Conservation (phyloP, 2,113 vertebrate species). For the Passer montanus region DNA sequence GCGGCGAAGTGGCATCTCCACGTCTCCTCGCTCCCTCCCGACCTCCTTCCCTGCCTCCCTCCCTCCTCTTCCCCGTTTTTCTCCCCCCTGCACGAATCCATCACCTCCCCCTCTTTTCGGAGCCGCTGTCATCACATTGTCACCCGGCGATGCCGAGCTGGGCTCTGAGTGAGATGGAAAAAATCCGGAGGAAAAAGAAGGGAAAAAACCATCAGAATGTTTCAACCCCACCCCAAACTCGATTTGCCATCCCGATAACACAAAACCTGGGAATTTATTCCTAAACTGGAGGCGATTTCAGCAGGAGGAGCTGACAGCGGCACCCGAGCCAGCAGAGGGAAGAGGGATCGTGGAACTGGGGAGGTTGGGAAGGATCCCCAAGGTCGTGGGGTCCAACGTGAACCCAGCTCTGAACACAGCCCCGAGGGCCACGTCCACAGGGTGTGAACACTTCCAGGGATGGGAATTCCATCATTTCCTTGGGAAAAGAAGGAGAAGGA, state of each 20-base stretch:
- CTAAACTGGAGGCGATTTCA: not conserved
- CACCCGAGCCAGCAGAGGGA: fast-evolving
- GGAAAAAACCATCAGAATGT: fast-evolving
- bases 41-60: not conserved
- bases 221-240: not conserved
- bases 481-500: not conserved
- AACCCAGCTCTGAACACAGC: fast-evolving
- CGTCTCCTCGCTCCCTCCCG: not conserved
- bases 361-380: not conserved
- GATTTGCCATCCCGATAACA: not conserved
- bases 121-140: constrained; percentile 57
- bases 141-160: not conserved
- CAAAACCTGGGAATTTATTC: constrained; percentile 1
- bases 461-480: fast-evolving
- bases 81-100: not conserved
- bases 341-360: not conserved
- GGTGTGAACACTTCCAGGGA: fast-evolving
- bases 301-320: not conserved
- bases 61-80: not conserved
- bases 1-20: not conserved
- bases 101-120: not conserved
- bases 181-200: not conserved
- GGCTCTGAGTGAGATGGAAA: not conserved
- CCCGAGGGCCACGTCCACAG: fast-evolving
- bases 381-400: fast-evolving